Conservation (phyloP, 2,888 invertebrate genomes). For the Phoronis australis region DNA sequence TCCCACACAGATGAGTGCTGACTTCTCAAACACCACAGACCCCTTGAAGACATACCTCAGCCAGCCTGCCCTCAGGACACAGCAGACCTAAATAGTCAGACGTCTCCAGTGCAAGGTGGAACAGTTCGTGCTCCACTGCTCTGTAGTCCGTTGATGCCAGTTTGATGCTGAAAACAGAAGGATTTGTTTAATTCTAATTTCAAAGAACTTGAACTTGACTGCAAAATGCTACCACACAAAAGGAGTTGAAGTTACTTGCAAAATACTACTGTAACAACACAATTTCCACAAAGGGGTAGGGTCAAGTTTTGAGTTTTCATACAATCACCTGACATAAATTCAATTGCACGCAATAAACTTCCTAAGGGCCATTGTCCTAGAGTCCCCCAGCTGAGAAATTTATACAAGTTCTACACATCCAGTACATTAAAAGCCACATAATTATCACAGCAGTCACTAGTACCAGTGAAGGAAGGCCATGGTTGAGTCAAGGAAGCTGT, state of each 20-base stretch:
- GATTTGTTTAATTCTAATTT: too few species aligned
- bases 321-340: too few species aligned
- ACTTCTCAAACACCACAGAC: background rate
- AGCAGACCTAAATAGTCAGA: conserved; percentile 67
- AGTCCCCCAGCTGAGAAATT: too few species aligned
- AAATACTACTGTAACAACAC: background rate
- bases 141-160: conserved; percentile 66
- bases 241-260: background rate
- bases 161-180: conserved; percentile 53
- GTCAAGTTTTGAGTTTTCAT: too few species aligned
- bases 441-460: too few species aligned
- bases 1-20: background rate
- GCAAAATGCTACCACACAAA: background rate
- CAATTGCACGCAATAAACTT: too few species aligned
- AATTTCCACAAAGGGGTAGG: too few species aligned
- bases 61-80: conserved; percentile 75
- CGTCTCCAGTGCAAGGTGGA: conserved; percentile 69
- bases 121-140: conserved; percentile 67
- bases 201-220: conserved; percentile 1
- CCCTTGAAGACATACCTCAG: conserved; percentile 58
- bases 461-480: conserved; percentile 73
- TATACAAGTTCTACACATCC: too few species aligned
- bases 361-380: too few species aligned
- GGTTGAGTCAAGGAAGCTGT: conserved; percentile 76
- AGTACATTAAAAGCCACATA: too few species aligned